Evolutionary conservation across 2,888 invertebrate genomes (phyloP), one percentile per base, ranked within the genome.

Genomic region (Rhagophthalmus giganteus): DNA sequence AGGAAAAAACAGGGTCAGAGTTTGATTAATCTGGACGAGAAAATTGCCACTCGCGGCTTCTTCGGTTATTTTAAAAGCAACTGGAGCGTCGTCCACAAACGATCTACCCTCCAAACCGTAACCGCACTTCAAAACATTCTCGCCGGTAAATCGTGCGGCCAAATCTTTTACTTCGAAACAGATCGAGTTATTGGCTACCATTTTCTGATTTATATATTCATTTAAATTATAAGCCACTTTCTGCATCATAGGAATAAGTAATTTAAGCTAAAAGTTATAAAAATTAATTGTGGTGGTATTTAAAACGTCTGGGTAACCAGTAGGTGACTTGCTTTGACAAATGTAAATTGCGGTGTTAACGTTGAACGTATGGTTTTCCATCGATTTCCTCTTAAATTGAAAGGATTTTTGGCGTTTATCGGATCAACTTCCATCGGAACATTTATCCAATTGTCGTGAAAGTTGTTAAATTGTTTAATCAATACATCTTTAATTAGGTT

Each of bases 361-460:
- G 76, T 76, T 1, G 71, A 64, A 6, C 81, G 70, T 1, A 76
- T 63, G 1, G 69, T 67, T 49, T 77, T 78, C 81, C 81, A 79
- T 54, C 72, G 62, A 10, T 74, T 68, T 1, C 78, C 77, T 3
- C 69, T 72, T 13, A 79, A 52, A 0, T 68, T 52, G 52, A 81
- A 78, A 0, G 78, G 77, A 66, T 78, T 77, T 33, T 73, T 70
- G 2, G 73, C 71, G 5, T 75, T 60, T 2, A 81, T 56, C 0
- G 74, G 77, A 42, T 81, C 81, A 0, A 63, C 53, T n/a, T 74
- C 65, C 12, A 74, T 72, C 47, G 75, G 67, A 2, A 64, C 46
- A 13, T 63, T 34, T 2, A 72, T 52, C 27, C 71, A 72, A 45
- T 74, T 75, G 42, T 72, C 64, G 11, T 66, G 63, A 48, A 74